Conservation (phyloP, 2,888 invertebrate species). For the Lithophane ornitopus region DNA sequence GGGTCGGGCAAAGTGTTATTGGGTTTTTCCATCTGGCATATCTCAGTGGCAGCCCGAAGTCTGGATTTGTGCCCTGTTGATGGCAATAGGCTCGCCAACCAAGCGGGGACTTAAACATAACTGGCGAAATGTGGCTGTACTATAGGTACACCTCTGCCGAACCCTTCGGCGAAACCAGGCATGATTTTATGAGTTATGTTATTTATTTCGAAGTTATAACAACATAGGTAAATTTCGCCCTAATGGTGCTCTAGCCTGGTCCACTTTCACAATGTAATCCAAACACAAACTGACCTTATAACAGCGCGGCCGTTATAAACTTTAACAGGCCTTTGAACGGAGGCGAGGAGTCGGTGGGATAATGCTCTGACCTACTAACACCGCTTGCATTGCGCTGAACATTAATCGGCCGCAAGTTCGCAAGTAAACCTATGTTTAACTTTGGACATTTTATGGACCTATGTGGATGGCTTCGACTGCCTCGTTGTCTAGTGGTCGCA, state of each 20-base stretch:
- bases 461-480: neutral
- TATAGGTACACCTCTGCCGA: too few species aligned
- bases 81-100: too few species aligned
- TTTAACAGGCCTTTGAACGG: constrained; percentile 37
- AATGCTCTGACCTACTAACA: constrained; percentile 52
- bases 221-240: neutral
- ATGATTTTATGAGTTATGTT: too few species aligned
- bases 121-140: too few species aligned
- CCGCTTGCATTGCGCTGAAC: constrained; percentile 23
- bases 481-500: too few species aligned
- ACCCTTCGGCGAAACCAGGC: too few species aligned
- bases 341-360: constrained; percentile 37
- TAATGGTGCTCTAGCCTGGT: neutral
- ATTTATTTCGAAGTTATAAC: too few species aligned
- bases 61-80: too few species aligned
- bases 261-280: constrained; percentile 10
- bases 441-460: constrained; percentile 4
- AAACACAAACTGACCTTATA: constrained; percentile 39
- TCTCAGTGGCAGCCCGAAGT: too few species aligned
- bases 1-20: too few species aligned
- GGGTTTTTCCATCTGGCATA: too few species aligned
- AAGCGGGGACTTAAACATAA: too few species aligned
- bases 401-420: neutral
- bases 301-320: constrained; percentile 32
- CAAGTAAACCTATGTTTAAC: constrained; percentile 11